phyloP scores from a whole-genome alignment of 92 coral and sea anemone species.

The Porites divaricata region DNA sequence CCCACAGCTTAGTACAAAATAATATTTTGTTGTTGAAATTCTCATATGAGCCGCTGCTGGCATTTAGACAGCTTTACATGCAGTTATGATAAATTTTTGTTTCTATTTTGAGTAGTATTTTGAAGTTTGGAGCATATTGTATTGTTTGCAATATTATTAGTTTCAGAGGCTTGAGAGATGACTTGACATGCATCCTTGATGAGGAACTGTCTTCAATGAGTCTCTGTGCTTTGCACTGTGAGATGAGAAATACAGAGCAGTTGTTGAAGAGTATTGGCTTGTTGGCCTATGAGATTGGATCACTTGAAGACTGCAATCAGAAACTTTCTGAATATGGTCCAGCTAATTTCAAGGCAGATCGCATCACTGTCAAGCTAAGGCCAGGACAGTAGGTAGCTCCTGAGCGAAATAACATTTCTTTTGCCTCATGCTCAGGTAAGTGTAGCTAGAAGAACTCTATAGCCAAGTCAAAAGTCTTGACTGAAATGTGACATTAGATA shows the following conservation, averaged over 20 bases:
- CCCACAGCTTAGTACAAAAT: too few relatives aligned
- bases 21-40: too few relatives aligned
- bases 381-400: conserved; percentile 22
- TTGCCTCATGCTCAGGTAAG: conserved; percentile 34
- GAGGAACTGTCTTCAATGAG: conserved; percentile 27
- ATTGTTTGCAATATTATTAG: background rate
- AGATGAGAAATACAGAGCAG: conserved; percentile 39
- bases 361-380: conserved; percentile 6
- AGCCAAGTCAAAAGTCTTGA: too few relatives aligned
- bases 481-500: too few relatives aligned
- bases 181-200: conserved; percentile 34
- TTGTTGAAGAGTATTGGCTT: conserved; percentile 15
- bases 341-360: conserved; percentile 19
- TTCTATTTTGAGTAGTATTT: too few relatives aligned
- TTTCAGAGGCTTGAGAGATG: conserved; percentile 44
- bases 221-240: conserved; percentile 43
- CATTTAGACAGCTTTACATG: too few relatives aligned
- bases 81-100: too few relatives aligned
- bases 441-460: background rate
- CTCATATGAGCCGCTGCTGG: background rate
- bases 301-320: conserved; percentile 3
- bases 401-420: conserved; percentile 6
- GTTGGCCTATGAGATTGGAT: conserved; percentile 31
- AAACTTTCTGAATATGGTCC: conserved; percentile 5
- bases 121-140: too few relatives aligned